A percentile compares a stretch with the other conserved stretches of the same genome.
These are phyloP conservation scores for Pristionchus japonicus DNA, from an alignment of 2,888 invertebrate genomes.

Conservation along the genomic window DNA sequence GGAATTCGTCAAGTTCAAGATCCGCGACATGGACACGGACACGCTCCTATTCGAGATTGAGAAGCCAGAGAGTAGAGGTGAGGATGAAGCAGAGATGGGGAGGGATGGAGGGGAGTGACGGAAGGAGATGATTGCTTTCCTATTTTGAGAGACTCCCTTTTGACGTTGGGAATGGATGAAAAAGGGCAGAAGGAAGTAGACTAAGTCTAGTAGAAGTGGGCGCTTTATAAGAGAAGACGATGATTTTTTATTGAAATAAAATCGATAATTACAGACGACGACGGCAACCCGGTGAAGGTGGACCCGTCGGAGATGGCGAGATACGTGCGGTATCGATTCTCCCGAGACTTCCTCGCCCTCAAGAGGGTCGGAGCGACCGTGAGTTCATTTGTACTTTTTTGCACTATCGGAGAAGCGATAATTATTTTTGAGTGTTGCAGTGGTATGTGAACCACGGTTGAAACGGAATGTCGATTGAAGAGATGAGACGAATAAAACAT, in stretches of 20 bases:
- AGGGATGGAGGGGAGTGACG: background rate
- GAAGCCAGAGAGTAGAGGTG: slow-evolving; percentile 79
- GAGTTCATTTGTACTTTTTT: background rate
- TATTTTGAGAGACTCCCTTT: background rate
- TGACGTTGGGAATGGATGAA: background rate
- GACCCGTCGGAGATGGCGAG: slow-evolving; percentile 85
- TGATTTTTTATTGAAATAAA: too few relatives aligned
- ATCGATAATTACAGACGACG: slow-evolving; percentile 20
- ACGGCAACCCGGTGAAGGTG: slow-evolving; percentile 40
- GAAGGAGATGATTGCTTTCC: background rate
- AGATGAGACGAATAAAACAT: background rate
- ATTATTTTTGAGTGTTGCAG: background rate
- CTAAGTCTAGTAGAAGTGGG: too few relatives aligned
- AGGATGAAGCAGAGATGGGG: background rate
- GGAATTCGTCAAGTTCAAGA: slow-evolving; percentile 96
- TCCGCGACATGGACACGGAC: slow-evolving; percentile 90
- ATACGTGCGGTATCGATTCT: slow-evolving; percentile 98
- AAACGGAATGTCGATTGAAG: background rate
- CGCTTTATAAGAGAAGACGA: too few relatives aligned
- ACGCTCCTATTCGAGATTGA: slow-evolving; percentile 94
- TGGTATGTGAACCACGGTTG: background rate
- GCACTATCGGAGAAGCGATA: background rate
- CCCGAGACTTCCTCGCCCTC: slow-evolving; percentile 88
- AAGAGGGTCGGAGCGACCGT: slow-evolving; percentile 48
- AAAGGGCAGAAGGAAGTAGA: too few relatives aligned